Conservation (phyloP, 2,888 invertebrate genomes). For the Andrena fulva region DNA sequence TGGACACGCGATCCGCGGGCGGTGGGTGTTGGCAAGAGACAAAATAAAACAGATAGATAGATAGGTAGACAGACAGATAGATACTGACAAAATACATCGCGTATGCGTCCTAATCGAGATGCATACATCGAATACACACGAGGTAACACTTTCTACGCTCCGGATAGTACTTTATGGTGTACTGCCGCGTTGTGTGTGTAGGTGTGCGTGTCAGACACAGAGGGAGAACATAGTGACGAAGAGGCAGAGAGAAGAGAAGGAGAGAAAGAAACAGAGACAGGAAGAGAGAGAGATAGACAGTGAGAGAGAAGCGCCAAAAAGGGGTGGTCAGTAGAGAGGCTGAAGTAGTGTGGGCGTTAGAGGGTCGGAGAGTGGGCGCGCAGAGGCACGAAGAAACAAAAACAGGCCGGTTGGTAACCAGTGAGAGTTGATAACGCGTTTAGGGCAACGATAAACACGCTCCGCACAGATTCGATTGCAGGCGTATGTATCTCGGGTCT, state of each 20-base stretch:
- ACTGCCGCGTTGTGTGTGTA: constrained; percentile 35
- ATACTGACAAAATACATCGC: constrained; percentile 43
- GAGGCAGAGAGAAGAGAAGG: constrained; percentile 7
- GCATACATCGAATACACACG: constrained; percentile 54
- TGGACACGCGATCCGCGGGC: constrained; percentile 58
- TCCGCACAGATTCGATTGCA: constrained; percentile 30
- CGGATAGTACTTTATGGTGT: constrained; percentile 34
- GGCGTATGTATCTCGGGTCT: constrained; percentile 3
- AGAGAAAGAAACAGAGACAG: constrained; percentile 11
- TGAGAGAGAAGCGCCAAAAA: constrained; percentile 15
- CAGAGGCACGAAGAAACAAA: constrained; percentile 45
- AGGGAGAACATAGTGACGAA: neutral
- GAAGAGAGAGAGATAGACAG: neutral
- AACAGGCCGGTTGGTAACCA: constrained; percentile 38
- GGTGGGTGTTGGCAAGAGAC: constrained; percentile 41
- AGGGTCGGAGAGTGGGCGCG: constrained; percentile 14
- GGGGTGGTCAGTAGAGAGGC: neutral
- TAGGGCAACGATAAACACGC: constrained; percentile 25
- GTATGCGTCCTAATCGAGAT: constrained; percentile 59
- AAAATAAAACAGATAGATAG: neutral
- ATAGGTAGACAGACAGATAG: constrained; percentile 8
- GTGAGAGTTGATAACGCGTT: constrained; percentile 20
- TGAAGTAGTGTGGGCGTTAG: neutral
- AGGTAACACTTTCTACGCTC: constrained; percentile 43
- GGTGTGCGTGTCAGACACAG: neutral